These are phyloP conservation scores for Helicorthomorpha holstii DNA, from an alignment of 1,140 invertebrate species.

Conservation along the genomic window DNA sequence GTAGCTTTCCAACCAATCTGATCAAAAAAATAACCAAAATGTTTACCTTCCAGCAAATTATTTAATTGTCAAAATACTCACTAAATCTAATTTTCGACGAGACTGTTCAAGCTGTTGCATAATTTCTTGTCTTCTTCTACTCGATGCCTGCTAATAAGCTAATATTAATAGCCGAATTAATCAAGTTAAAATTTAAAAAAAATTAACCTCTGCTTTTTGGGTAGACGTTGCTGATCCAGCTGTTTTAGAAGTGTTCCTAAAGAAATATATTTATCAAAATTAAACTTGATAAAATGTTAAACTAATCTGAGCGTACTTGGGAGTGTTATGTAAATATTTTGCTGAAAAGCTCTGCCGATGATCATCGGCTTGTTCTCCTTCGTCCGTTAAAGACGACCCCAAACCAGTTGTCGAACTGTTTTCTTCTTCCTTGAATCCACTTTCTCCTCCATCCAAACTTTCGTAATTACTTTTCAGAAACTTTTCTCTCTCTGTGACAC, in stretches of 20 bases:
- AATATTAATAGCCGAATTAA: no score
- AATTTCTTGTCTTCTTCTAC: slow-evolving; percentile 3
- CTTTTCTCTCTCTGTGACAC: slow-evolving; percentile 45
- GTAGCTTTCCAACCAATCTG: slow-evolving; percentile 54
- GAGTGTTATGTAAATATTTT: not conserved
- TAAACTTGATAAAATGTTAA: not conserved
- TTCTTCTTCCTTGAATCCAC: not conserved
- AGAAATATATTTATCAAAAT: not conserved
- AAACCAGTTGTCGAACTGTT: not conserved
- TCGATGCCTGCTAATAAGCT: not conserved
- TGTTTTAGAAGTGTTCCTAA: not conserved
- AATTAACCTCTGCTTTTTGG: no score
- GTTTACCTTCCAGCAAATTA: not conserved
- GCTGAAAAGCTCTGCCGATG: slow-evolving; percentile 4
- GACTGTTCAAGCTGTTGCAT: slow-evolving; percentile 56
- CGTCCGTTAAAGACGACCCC: slow-evolving; percentile 5
- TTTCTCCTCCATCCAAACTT: slow-evolving; percentile 35
- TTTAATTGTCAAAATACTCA: slow-evolving; percentile 31
- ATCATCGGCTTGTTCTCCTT: slow-evolving; percentile 6
- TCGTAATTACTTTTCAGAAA: slow-evolving; percentile 62
- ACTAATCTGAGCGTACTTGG: not conserved
- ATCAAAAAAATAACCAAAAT: slow-evolving; percentile 12
- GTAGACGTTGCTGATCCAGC: no score
- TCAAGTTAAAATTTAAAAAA: no score
- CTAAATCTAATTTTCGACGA: slow-evolving; percentile 68